Conservation (phyloP, 2,113 vertebrate species). For the Gallinago media region DNA sequence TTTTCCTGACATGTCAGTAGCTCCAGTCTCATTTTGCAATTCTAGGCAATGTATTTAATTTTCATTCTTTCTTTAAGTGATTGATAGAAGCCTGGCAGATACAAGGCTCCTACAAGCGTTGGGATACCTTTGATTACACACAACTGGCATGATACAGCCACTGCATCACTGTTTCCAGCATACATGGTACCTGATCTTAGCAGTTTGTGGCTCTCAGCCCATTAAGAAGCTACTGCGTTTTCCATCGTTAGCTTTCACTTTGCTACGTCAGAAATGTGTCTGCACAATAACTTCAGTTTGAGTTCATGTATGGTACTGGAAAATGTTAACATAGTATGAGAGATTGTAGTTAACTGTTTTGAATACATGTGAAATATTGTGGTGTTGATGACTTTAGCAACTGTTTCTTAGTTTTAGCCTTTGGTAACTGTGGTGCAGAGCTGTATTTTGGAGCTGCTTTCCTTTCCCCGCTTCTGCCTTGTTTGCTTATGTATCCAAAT, state of each 20-base stretch:
- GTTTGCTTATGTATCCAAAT: not conserved
- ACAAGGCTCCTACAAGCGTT: not conserved
- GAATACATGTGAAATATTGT: not conserved
- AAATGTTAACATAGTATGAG: not conserved
- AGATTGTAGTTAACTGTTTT: not conserved
- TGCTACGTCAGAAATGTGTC: not conserved
- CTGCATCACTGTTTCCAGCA: not conserved
- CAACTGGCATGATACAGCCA: not conserved
- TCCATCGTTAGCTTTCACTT: not conserved
- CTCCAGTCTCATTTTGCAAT: not conserved
- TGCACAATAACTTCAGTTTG: not conserved
- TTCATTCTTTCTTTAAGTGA: not conserved
- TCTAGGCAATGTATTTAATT: not conserved
- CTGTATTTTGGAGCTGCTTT: not conserved
- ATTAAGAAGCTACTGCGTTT: not conserved
- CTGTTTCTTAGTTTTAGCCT: not conserved
- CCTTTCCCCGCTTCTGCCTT: not conserved
- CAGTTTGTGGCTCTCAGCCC: not conserved
- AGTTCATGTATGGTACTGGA: not conserved
- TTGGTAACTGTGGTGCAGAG: not conserved
- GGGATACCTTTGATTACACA: not conserved
- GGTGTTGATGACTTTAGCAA: not conserved
- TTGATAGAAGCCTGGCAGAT: fast-evolving
- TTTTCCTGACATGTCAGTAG: not conserved
- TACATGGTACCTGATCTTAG: not conserved